Conservation (phyloP, 2,797 vertebrate genomes). For the Siniperca scherzeri region DNA sequence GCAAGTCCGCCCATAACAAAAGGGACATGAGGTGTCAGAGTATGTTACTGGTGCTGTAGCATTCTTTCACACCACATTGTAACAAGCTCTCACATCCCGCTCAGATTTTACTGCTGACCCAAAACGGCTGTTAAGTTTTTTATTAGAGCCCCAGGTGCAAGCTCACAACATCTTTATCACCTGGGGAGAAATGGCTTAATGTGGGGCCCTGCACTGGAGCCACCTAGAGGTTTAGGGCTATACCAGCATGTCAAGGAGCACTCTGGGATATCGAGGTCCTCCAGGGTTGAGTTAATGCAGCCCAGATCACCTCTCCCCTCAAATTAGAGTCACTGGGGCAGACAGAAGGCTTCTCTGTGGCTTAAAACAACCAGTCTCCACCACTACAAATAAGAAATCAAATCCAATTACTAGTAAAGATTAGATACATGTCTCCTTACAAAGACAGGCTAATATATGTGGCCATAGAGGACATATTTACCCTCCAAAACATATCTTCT, state of each 20-base stretch:
- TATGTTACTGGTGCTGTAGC: conserved; percentile 49
- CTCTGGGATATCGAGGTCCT: conserved; percentile 42
- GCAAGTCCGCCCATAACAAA: conserved; percentile 53
- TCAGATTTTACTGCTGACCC: conserved; percentile 73
- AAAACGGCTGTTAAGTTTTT: conserved; percentile 77
- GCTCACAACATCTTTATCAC: conserved; percentile 77
- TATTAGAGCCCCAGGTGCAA: conserved; percentile 83
- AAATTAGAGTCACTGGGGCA: conserved; percentile 21
- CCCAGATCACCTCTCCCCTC: conserved; percentile 20
- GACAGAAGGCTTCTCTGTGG: conserved; percentile 14
- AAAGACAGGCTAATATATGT: background rate
- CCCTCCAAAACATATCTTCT: background rate
- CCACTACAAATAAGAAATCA: conserved; percentile 22
- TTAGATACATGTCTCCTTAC: background rate
- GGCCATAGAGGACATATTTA: background rate
- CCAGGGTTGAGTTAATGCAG: conserved; percentile 34
- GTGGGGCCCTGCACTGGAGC: conserved; percentile 45
- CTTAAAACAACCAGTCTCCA: conserved; percentile 9
- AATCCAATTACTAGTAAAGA: conserved; percentile 8
- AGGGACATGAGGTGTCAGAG: conserved; percentile 65
- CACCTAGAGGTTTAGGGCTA: conserved; percentile 47
- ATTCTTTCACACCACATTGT: conserved; percentile 75
- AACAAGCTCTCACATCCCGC: conserved; percentile 73
- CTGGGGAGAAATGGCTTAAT: conserved; percentile 55
- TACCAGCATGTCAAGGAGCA: conserved; percentile 38